A percentile compares a stretch with the other conserved stretches of the same genome.
Evolutionary conservation across 30 jellyfish, hydroid and myxozoan genomes (phyloP).

Genomic region (Clytia hemisphaerica): DNA sequence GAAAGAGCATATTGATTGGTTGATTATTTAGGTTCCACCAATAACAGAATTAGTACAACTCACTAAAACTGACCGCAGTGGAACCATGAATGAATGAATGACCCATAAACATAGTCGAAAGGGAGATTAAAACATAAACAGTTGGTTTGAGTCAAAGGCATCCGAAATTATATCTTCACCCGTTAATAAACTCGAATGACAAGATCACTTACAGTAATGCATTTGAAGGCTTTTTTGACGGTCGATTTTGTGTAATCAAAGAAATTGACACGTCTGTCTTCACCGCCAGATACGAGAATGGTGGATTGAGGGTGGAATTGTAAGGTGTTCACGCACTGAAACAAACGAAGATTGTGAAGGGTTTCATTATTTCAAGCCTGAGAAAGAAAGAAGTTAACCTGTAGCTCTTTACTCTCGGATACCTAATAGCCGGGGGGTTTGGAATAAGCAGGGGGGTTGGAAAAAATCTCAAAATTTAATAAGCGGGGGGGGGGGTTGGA

Average conservation of each 20-base stretch:
- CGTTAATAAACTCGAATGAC: too few species aligned
- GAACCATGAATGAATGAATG: not conserved
- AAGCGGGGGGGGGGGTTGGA: too few species aligned
- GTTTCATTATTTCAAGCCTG: too few species aligned
- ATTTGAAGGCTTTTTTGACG: slow-evolving; percentile 87
- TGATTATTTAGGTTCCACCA: slow-evolving; percentile 3
- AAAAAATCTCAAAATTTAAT: too few species aligned
- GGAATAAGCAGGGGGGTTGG: too few species aligned
- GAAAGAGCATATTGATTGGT: not conserved
- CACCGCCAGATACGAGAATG: slow-evolving; percentile 94
- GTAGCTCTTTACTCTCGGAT: too few species aligned
- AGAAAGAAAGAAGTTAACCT: too few species aligned
- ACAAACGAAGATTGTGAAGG: too few species aligned
- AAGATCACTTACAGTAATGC: slow-evolving; percentile 71
- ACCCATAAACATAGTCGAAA: not conserved
- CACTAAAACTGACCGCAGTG: not conserved
- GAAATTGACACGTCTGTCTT: slow-evolving; percentile 70
- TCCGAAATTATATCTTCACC: not conserved
- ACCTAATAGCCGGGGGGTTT: too few species aligned
- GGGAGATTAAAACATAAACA: not conserved
- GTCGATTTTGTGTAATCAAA: slow-evolving; percentile 91
- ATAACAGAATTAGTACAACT: not conserved
- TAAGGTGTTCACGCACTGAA: slow-evolving; percentile 67
- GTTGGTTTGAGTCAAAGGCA: not conserved
- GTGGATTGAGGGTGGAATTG: slow-evolving; percentile 89